Evolutionary conservation across 2,113 vertebrate genomes (phyloP).

Genomic region (Lophochroa leadbeateri): DNA sequence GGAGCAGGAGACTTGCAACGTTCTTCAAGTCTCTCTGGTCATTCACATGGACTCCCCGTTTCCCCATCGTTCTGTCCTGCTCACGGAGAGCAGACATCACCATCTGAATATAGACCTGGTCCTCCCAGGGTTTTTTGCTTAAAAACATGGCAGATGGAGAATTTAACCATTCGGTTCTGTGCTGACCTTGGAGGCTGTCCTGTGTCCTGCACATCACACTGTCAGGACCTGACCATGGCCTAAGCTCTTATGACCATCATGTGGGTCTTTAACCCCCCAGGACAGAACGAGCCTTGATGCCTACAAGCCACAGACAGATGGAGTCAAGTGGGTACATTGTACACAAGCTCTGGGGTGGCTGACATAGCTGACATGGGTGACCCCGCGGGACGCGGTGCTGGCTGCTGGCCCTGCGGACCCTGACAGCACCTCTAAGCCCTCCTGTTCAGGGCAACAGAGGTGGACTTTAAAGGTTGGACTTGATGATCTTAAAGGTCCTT

Average conservation of each 20-base stretch:
- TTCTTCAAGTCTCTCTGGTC: not conserved
- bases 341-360: not conserved
- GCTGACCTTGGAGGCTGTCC: not conserved
- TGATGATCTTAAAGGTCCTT: not conserved
- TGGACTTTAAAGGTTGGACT: not conserved
- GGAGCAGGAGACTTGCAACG: not conserved
- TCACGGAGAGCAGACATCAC: not conserved
- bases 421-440: not conserved
- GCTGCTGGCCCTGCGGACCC: not conserved
- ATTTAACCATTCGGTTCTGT: not conserved
- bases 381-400: rapidly evolving
- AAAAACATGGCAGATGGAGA: not conserved
- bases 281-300: not conserved
- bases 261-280: too few relatives aligned
- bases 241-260: not conserved
- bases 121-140: not conserved
- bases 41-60: not conserved
- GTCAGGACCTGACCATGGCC: not conserved
- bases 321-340: not conserved
- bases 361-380: not conserved
- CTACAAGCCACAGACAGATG: not conserved
- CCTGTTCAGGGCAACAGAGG: too few relatives aligned
- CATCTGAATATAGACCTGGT: not conserved
- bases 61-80: not conserved
- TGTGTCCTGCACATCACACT: not conserved